Conservation (phyloP, 2,888 invertebrate species). For the Desoria tigrina region DNA sequence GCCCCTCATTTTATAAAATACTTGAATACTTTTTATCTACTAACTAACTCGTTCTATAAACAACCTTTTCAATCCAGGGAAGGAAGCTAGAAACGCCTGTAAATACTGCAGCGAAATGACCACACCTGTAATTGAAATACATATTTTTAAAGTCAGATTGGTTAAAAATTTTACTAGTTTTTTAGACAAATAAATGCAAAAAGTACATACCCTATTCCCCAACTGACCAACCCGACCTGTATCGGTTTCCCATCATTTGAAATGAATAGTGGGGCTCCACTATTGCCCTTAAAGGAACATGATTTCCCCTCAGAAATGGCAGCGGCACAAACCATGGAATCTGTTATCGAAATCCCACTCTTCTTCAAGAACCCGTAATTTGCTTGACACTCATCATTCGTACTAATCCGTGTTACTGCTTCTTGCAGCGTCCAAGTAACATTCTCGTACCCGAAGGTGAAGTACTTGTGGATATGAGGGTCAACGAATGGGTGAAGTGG, state of each 20-base stretch:
- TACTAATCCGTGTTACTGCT: conserved; percentile 81
- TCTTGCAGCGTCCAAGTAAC: conserved; percentile 65
- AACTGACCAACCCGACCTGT: conserved; percentile 39
- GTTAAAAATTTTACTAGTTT: too few relatives aligned
- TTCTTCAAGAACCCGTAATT: conserved; percentile 86
- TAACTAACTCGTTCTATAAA: conserved; percentile 33
- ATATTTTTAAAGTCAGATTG: too few relatives aligned
- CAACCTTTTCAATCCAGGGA: conserved; percentile 76
- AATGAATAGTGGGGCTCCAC: conserved; percentile 37
- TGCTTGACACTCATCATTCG: conserved; percentile 71
- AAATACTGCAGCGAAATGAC: conserved; percentile 87
- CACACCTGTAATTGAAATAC: conserved; percentile 65
- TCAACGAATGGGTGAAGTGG: conserved; percentile 39
- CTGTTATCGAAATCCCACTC: conserved; percentile 73
- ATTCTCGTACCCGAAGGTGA: conserved; percentile 44
- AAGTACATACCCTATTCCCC: conserved; percentile 10
- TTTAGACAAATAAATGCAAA: too few relatives aligned
- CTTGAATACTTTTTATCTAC: too few relatives aligned
- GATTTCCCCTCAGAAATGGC: conserved; percentile 76
- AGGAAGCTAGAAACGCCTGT: conserved; percentile 78
- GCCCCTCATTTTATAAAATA: conserved; percentile 5
- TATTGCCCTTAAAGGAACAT: conserved; percentile 56
- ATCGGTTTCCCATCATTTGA: conserved; percentile 27
- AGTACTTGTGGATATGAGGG: conserved; percentile 42
- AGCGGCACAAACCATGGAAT: conserved; percentile 85